phyloP scores from a whole-genome alignment of 2,797 vertebrate species.

The Trichosurus vulpecula region DNA sequence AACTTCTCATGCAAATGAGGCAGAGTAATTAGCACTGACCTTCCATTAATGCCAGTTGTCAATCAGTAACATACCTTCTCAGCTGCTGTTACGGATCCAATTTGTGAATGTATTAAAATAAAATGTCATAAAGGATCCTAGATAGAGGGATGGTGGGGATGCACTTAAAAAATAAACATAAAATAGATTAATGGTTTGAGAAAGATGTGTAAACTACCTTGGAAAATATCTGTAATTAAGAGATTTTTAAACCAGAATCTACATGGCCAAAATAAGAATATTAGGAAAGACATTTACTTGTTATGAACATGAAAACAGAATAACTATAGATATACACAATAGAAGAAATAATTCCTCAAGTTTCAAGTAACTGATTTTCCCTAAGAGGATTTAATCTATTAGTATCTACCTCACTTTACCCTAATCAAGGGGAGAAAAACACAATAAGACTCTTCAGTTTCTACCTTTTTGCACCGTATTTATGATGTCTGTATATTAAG shows the following conservation, averaged over 20 bases:
- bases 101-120: slow-evolving; percentile 29
- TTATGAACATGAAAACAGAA: background rate
- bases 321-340: background rate
- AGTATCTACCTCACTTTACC: background rate
- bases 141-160: background rate
- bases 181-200: background rate
- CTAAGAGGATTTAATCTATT: background rate
- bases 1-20: slow-evolving; percentile 79
- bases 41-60: slow-evolving; percentile 75
- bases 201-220: background rate
- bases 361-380: background rate
- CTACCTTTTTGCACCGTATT: background rate
- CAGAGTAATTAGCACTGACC: slow-evolving; percentile 81
- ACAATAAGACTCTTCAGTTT: background rate
- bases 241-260: background rate
- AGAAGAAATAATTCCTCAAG: background rate
- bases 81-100: slow-evolving; percentile 9
- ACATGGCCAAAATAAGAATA: background rate
- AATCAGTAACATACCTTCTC: slow-evolving; percentile 56
- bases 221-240: background rate
- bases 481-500: background rate
- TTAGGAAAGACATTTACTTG: background rate
- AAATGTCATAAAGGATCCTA: accelerated
- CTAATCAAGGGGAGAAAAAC: background rate
- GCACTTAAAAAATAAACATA: background rate